Evolutionary conservation across 2,797 vertebrate species (phyloP), one percentile per base, ranked within the genome.

Genomic region (Carapus acus): DNA sequence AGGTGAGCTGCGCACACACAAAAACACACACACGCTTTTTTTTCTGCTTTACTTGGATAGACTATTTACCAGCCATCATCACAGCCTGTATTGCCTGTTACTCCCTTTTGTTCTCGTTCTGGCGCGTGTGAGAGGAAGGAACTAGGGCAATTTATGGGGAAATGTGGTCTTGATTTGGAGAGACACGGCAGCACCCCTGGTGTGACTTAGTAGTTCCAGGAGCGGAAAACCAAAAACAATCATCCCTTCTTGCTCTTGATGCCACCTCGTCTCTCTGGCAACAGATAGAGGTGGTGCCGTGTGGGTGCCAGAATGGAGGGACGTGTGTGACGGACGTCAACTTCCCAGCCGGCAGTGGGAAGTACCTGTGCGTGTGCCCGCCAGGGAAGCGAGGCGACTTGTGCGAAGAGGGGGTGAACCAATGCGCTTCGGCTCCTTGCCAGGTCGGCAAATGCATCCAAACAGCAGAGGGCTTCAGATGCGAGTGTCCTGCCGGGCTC

Each of bases 281-380:
- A 1, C 74, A 93, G 91, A 72, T 92, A 22, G 49, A 46, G 2
- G 87, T 91, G 67, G 83, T 81, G 46, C 82, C 84, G 0, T 93
- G 91, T 38, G 80, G 81, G 15, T 93, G 90, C 68, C 73, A 71
- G 47, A 85, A 71, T 1, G 83, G 87, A 11, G 90, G 88, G 1
- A 77, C 75, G 0, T 92, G 89, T 8, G 80, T 89, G 63, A 89
- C 89, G 1, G 85, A 91, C 8, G 78, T 92, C 7, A 76, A 80
- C 41, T 83, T 87, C 71, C 89, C 91, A 0, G 86, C 89, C 0
- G 91, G 91, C 56, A 85, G 88, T 1, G 90, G 90, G 20, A 81
- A 77, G 78, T 90, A 88, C 74, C 80, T 91, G 56, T 93, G 91
- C 12, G 58, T 85, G 5, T 93, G 91, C 59, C 83, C 83, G 0